These are phyloP conservation scores for Enteromius treurensis DNA, from an alignment of 2,797 vertebrate genomes.

Conservation along the genomic window DNA sequence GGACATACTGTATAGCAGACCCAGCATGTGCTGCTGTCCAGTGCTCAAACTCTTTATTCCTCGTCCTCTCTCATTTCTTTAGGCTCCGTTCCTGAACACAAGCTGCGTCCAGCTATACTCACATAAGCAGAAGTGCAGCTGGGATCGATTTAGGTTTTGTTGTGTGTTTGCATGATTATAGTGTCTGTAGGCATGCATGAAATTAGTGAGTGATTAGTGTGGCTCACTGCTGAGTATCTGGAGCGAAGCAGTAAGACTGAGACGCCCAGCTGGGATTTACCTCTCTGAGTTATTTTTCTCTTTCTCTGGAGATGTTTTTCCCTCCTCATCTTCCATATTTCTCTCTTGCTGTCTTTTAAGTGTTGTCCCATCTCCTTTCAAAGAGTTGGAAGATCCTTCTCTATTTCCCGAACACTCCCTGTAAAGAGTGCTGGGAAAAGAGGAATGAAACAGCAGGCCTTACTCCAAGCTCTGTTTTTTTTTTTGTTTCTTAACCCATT, in stretches of 20 bases:
- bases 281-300: constrained; percentile 36
- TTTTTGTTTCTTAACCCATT: constrained; percentile 18
- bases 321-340: constrained; percentile 1
- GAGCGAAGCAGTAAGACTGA: neutral
- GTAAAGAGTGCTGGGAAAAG: neutral
- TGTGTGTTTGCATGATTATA: constrained; percentile 70
- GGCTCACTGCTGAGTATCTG: constrained; percentile 63
- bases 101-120: constrained; percentile 26
- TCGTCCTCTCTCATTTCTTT: neutral
- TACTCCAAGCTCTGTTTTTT: constrained; percentile 9
- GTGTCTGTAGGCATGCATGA: constrained; percentile 61
- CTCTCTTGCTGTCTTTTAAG: constrained; percentile 1
- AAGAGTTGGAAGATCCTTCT: constrained; percentile 14
- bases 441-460: constrained; percentile 4
- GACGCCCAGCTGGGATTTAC: constrained; percentile 62
- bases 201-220: constrained; percentile 73
- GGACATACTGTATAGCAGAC: neutral
- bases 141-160: constrained; percentile 76
- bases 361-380: constrained; percentile 16
- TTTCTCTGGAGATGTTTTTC: constrained; percentile 4
- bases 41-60: neutral
- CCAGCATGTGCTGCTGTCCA: neutral
- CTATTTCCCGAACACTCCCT: constrained; percentile 14
- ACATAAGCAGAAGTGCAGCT: constrained; percentile 67
- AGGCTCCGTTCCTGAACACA: constrained; percentile 20